Evolutionary conservation across 2,113 vertebrate species (phyloP).

Genomic region (Platysteira castanea): DNA sequence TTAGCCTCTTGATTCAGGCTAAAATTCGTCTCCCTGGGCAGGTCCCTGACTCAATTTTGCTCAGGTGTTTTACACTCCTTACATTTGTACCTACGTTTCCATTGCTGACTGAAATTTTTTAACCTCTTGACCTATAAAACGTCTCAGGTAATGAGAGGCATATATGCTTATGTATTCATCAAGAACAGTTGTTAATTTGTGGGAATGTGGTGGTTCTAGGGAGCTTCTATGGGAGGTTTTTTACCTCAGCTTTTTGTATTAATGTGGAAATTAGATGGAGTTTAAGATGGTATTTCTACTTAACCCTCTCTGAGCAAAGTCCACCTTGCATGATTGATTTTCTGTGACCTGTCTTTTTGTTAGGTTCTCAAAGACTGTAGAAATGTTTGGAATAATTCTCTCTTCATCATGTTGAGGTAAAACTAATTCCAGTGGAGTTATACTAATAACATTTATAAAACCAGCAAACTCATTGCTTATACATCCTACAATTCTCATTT

Average conservation of each 20-base stretch:
- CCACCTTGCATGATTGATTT: not conserved
- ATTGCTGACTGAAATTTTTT: not conserved
- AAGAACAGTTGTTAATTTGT: not conserved
- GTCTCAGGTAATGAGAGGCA: not conserved
- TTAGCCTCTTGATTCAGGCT: not conserved
- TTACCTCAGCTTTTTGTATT: not conserved
- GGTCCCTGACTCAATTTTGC: not conserved
- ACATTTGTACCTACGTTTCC: not conserved
- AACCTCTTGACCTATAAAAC: not conserved
- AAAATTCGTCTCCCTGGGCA: not conserved
- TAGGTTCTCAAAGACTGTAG: not conserved
- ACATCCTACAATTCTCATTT: not conserved
- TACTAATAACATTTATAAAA: not conserved
- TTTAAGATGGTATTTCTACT: not conserved
- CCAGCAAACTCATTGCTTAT: not conserved
- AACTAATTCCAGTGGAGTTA: not conserved
- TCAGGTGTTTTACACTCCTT: not conserved
- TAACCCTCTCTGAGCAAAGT: not conserved
- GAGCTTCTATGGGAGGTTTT: not conserved
- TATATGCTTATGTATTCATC: not conserved
- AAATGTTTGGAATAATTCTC: not conserved
- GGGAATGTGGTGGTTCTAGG: not conserved
- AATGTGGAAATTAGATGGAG: not conserved
- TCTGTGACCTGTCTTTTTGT: not conserved
- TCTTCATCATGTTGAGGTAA: not conserved